A percentile compares a stretch with the other conserved stretches of the same genome.
Evolutionary conservation across 2,797 vertebrate genomes (phyloP).

Genomic region (Poeciliopsis paucimaculata): DNA sequence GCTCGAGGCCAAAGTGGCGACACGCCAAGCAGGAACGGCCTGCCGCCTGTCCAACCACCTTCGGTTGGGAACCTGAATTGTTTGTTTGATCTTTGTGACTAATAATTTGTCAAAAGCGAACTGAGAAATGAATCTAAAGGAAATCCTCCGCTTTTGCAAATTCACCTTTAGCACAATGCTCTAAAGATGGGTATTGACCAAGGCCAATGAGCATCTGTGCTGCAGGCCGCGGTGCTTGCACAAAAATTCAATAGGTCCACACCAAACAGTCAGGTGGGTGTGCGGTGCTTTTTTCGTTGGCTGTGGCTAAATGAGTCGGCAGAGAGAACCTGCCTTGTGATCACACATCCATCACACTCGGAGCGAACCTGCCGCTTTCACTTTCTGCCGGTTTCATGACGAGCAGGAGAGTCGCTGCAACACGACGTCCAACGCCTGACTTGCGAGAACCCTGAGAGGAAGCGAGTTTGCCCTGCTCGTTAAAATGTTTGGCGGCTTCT

Average conservation of each 20-base stretch:
- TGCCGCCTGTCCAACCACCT: constrained; percentile 57
- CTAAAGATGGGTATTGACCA: not conserved
- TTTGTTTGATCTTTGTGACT: constrained; percentile 37
- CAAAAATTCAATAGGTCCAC: not conserved
- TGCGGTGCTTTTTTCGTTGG: not conserved
- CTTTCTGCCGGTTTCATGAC: constrained; percentile 1
- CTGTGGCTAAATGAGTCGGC: not conserved
- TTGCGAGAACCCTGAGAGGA: not conserved
- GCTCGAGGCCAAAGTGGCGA: constrained; percentile 68
- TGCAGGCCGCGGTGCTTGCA: not conserved
- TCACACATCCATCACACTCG: not conserved
- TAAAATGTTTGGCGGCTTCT: not conserved
- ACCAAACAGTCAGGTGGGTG: not conserved
- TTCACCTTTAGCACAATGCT: not conserved
- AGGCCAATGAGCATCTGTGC: not conserved
- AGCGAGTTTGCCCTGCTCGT: not conserved
- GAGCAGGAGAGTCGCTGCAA: not conserved
- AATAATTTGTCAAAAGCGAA: constrained; percentile 5
- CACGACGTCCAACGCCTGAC: not conserved
- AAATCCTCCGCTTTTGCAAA: not conserved
- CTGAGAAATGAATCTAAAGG: not conserved
- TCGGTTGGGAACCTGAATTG: constrained; percentile 69
- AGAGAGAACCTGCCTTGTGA: constrained; percentile 2
- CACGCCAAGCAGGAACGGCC: constrained; percentile 58
- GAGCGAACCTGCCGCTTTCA: not conserved